Base-by-base conservation (phyloP, 2,888 invertebrate species). In the Ganaspis brasiliensis region DNA sequence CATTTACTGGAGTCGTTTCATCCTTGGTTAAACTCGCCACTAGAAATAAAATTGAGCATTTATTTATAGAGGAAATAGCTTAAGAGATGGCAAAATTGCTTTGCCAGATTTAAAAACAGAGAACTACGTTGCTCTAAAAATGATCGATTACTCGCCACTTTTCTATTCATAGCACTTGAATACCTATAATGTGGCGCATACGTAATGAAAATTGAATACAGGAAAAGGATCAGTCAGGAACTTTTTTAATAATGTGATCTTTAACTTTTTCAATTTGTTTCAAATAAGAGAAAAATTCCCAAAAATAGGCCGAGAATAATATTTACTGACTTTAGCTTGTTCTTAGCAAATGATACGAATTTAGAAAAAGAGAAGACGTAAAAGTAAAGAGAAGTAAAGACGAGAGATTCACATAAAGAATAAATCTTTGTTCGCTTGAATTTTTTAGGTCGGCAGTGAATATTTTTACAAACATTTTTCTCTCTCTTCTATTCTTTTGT, bases 21-120 rank as follows among this genome's bases (percentile, higher is more conserved):
- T 91, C 91, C 81, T 91, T 91, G 14, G 90, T 89, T 82, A 91
- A 87, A 81, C 91, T 91, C 35, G 91, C 90, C 76, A 91, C 91
- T 67, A 16, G 40, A 67, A 45, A 67, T 45, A 67, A 67, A 67
- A 67, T 67, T 45, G 2, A n/a, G 45, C n/a, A n/a, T 67, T 67
- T 45, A 67, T 67, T 67, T 67, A 45, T 26, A 49, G 45, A 6
- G 1, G 31, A 31, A 31, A 31, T 31, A 31, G 31, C 31, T 73
- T 35, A 24, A n/a, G 40, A 14, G 24, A 45, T 45, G 45, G 45
- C 19, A 67, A 67, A 67, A 67, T 67, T 67, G 21, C 24, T 67
- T 67, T n/a, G 21, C 40, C 40, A 40, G 24, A 14, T 24, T 67
- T 67, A 40, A 24, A 63, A 45, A 37, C 49, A 63, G 19, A 40